phyloP scores from a whole-genome alignment of 2,113 vertebrate genomes.

The Macrotus californicus region DNA sequence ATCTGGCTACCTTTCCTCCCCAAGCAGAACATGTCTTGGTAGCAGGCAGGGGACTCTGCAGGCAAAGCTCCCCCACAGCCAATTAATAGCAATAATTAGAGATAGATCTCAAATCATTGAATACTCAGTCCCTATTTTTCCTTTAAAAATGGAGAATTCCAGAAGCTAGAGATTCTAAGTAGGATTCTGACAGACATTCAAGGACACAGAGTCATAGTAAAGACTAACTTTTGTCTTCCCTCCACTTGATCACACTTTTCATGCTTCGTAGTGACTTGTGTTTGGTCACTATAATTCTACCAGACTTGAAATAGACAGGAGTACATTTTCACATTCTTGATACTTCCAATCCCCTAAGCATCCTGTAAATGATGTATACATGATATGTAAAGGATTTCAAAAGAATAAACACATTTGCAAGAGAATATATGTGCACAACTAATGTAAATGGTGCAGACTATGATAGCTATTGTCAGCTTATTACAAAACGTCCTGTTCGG shows the following conservation, averaged over 20 bases:
- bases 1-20: no score
- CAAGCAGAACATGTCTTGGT: no score
- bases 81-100: background rate
- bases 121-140: background rate
- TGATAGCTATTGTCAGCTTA: background rate
- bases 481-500: background rate
- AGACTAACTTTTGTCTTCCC: background rate
- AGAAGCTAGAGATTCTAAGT: background rate
- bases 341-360: background rate
- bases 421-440: background rate
- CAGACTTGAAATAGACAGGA: background rate
- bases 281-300: background rate
- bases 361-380: background rate
- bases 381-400: background rate
- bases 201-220: background rate
- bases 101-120: background rate
- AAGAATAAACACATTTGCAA: background rate
- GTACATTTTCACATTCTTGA: background rate
- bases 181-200: background rate
- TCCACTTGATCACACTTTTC: background rate
- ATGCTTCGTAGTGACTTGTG: background rate
- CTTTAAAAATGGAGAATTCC: background rate
- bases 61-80: no score
- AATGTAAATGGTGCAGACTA: background rate
- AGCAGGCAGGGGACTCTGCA: no score